Evolutionary conservation across 1,140 invertebrate species (phyloP), one percentile per base, ranked within the genome.

Genomic region (Heliconius nattereri): DNA sequence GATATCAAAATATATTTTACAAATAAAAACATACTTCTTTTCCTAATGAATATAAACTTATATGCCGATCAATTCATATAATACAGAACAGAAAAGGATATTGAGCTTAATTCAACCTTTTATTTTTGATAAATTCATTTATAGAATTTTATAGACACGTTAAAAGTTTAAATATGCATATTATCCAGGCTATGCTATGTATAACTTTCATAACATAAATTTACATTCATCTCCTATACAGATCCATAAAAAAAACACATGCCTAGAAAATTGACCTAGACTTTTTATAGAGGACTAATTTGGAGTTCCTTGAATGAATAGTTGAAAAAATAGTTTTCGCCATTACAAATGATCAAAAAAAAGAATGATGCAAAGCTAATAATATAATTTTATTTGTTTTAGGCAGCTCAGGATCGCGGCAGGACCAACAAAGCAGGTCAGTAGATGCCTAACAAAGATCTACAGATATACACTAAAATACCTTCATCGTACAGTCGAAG

Each of bases 401-500:
- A 66, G 60, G 60, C 6, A 29, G 60, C 26, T 66, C 60, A 16
- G 60, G 60, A 29, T 66, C 26, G 60, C 60, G 60, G 26, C 60
- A 29, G 26, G 13, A 66, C 26, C 2, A 29, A 26, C 3, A 26
- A 66, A 66, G 26, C 60, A 29, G 60, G 60, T 66, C 26, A 26
- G 60, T 66, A 29, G 3, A 66, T 26, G 26, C 7, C 60, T 66
- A 66, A 29, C 60, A 66, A 26, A 29, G 23, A 66, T 26, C 11
- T n/a, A 66, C 9, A 26, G 60, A 29, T 66, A 29, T 66, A 23
- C 26, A n/a, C 60, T 66, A 66, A 26, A 26, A 66, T 66, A 26
- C 60, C 60, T 66, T 7, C n/a, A 13, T 5, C 60, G 11, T 75
- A 79, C 76, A 57, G 82, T 78, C 79, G 54, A 81, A 75, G 80